Evolutionary conservation across 2,888 invertebrate genomes (phyloP), one percentile per base, ranked within the genome.

Genomic region (Andricus curvator): DNA sequence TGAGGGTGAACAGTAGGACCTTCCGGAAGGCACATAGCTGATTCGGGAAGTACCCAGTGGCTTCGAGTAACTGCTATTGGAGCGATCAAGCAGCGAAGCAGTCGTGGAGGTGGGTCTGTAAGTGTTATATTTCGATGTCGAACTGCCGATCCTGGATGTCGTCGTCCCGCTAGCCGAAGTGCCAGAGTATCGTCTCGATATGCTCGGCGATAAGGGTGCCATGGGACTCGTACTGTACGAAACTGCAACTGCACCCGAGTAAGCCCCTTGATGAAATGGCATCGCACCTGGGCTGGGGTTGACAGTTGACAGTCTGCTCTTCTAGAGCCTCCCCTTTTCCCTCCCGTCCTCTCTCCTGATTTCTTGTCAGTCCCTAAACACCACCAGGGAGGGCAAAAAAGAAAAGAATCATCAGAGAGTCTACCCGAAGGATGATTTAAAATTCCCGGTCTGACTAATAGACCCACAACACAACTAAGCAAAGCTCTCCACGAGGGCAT

Each of bases 191-290:
- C 91, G 88, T 65, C 90, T 88, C 15, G 83, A 68, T 9, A 84
- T 81, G 82, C 84, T 90, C 25, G 92, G 91, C 80, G 91, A 91
- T 51, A 91, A 86, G 25, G 92, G 89, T 77, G 91, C 88, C 91
- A 92, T 92, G 80, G 90, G 85, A 78, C 86, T 91, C 78, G 88
- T 86, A 83, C 89, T 91, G 85, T 89, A 92, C 66, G 88, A 87
- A 20, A 92, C 90, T 84, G 92, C 91, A 78, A 92, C 91, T 85
- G 91, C 89, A 82, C 91, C 92, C 80, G 90, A 85, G 85, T 90
- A 90, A 81, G 88, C 90, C 79, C 91, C 89, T 83, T 90, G 89
- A 85, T 90, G 89, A 84, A 89, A 91, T 85, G 92, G 89, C 92
- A 92, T 92, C 85, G 89, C 88, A 86, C 85, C 83, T 66, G 74